Base-by-base conservation (phyloP, 2,113 vertebrate species). In the Diphyllodes magnificus region DNA sequence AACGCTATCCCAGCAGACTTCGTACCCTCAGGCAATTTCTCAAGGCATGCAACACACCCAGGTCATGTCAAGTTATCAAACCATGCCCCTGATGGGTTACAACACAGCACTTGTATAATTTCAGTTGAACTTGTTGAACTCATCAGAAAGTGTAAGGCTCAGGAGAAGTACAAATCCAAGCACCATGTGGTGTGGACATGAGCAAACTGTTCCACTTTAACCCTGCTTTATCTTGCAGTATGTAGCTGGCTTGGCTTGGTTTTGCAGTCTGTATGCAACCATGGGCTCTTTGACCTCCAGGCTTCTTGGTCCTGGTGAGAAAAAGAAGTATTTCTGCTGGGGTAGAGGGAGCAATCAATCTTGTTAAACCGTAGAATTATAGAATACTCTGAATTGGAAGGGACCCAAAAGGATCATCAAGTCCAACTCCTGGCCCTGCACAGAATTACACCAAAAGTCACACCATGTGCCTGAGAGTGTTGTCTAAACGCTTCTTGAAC, bases 31-130 rank as follows among this genome's bases (percentile, higher is more conserved):
- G 51, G 71, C 78, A 76, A 80, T 50, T 90, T 76, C 30, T 77
- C 64, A 80, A 63, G 21, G 82, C 56, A 94, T 5, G 79, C 63
- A 78, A 73, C 79, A 93, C 76, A 81, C 90, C 88, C 82, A 93
- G 75, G 59, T 73, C 76, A 22, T 27, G 82, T 61, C n/a, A 18
- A 3, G 31, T 72, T 73, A 73, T 63, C 68, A 63, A 77, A 35
- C 50, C 59, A 9, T 86, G 76, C n/a, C 79, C 70, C 71, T 42
- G 6, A 42, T 61, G 59, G 22, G 40, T 95, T 95, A 71, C 88
- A 92, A 80, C 92, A 93, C 63, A 88, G 42, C 27, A 45, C 14
- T 61, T 63, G 6, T 1, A 70, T 50, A 86, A 54, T 81, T 92
- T 86, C 75, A 88, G 53, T 18, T 37, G 24, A 37, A 65, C 31